Evolutionary conservation across 92 coral and sea anemone species (phyloP), one percentile per base, ranked within the genome.

Genomic region (Zoanthus solanderi): DNA sequence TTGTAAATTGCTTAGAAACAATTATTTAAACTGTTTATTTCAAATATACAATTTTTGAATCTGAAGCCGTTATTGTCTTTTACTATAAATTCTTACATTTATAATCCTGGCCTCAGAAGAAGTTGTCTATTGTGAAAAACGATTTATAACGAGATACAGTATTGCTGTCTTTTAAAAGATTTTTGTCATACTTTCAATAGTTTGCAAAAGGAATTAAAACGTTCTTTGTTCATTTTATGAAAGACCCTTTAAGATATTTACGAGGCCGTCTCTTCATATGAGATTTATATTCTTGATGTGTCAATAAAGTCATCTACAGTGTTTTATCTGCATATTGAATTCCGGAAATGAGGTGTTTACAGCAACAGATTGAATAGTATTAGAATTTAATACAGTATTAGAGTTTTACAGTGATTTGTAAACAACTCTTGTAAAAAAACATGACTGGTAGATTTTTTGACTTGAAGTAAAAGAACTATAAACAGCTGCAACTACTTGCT

Each of bases 291-390:
- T 30, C 52, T 81, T 81, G 85, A 81, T 81, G 52, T 81, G 85
- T 81, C 85, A 81, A 81, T 81, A 81, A 81, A 81, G 34, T 81
- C 75, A 81, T 81, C 85, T 67, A 16, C 29, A 11, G 75, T 68
- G 44, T 81, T 81, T 81, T 65, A 81, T 65, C 61, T 17, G 76
- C 71, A 68, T 81, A 81, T 81, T 56, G 57, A 81, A 31, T 81
- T 81, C 85, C 85, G 85, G 85, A 81, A 81, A 81, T 81, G 75
- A 66, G 66, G 85, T 81, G 85, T 81, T 81, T 81, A 81, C 85
- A 81, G 18, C 85, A 32, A 65, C 44, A 65, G 85, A 81, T 60
- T 81, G 66, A 46, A 50, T 65, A 81, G 57, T 46, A 66, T 31
- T 66, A 53, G 85, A 81, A 18, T 37, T 37, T 37, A 37, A 37